Conservation (phyloP, 2,797 vertebrate species). For the Rallus crepitans region DNA sequence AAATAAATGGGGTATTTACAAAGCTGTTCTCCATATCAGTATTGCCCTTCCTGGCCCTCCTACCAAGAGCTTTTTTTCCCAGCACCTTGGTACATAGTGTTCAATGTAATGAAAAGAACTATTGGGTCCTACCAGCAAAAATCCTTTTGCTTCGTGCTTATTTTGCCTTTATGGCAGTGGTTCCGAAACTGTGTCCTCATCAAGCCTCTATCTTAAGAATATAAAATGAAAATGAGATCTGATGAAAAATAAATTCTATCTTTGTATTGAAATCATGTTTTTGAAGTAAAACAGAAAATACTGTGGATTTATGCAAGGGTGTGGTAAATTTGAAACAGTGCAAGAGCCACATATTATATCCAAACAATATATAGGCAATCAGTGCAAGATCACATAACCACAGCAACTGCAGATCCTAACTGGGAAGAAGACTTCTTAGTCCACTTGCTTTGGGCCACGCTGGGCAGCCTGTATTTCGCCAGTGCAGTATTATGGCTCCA, state of each 20-base stretch:
- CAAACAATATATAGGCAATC: neutral
- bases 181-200: neutral
- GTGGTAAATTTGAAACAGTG: neutral
- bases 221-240: neutral
- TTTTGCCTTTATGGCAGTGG: neutral
- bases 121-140: neutral
- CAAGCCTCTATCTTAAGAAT: neutral
- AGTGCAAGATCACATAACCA: neutral
- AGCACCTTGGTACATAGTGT: neutral
- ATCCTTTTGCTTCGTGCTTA: neutral
- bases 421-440: neutral
- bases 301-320: neutral
- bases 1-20: neutral
- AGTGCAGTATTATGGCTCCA: neutral
- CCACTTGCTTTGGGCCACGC: neutral
- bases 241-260: too few species aligned
- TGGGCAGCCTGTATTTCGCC: neutral
- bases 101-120: neutral
- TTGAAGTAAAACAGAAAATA: neutral
- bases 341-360: neutral
- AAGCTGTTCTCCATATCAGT: neutral
- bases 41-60: neutral
- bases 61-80: slow-evolving; percentile 9
- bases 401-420: neutral
- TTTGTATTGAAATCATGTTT: neutral